A percentile compares a stretch with the other conserved stretches of the same genome.
Conservation (phyloP, 2,797 vertebrate genomes). For the Pogonophryne albipinna region DNA sequence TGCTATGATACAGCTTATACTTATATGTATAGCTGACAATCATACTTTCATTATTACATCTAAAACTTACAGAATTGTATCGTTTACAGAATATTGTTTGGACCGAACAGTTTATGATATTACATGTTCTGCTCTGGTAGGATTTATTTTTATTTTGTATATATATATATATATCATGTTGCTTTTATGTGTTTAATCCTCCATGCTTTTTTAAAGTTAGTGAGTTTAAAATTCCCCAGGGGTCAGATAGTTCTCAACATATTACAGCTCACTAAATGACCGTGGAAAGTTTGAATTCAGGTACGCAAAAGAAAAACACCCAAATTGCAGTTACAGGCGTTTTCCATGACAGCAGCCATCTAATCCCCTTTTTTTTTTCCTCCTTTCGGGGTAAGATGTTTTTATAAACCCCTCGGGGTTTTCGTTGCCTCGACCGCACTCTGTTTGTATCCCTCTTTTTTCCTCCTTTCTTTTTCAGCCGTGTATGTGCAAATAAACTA, state of each 20-base stretch:
- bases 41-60: not conserved
- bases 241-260: conserved; percentile 50
- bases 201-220: conserved; percentile 34
- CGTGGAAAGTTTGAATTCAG: conserved; percentile 73
- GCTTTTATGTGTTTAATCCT: conserved; percentile 34
- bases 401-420: conserved; percentile 74
- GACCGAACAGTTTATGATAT: not conserved
- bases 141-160: rapidly evolving
- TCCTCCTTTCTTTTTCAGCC: conserved; percentile 9
- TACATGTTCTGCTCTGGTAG: not conserved
- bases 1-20: no score
- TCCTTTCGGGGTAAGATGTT: conserved; percentile 68
- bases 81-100: not conserved
- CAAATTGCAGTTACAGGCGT: conserved; percentile 69
- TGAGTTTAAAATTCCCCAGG: conserved; percentile 4
- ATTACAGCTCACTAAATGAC: conserved; percentile 35
- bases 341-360: conserved; percentile 78
- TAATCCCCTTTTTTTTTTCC: conserved; percentile 60
- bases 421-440: conserved; percentile 66
- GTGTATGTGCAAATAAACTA: conserved; percentile 61
- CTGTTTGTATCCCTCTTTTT: conserved; percentile 66
- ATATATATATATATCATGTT: not conserved
- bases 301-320: conserved; percentile 73
- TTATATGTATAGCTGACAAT: no score
- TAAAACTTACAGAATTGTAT: not conserved